Base-by-base conservation (phyloP, 2,797 vertebrate species). In the Pseudomugil gertrudae region DNA sequence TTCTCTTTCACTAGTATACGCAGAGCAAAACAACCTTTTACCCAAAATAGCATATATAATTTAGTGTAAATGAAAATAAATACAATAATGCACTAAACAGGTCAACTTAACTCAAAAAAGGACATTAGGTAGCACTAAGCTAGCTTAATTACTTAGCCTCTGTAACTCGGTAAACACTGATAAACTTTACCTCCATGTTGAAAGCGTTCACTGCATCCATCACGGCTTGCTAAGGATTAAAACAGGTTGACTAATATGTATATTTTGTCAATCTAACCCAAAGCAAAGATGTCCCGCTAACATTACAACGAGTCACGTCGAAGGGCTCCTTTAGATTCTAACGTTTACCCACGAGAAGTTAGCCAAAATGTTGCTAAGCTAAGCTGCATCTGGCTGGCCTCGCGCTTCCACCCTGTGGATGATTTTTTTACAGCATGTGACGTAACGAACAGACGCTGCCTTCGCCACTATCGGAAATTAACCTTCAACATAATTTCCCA, bases 191-290 rank as follows among this genome's bases (percentile, higher is more conserved):
- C 94, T 95, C 94, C 86, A 86, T 79, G 87, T 94, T 95, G 86
- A 95, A 95, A 32, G 92, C 93, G 86, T 94, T 94, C 24, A 95
- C 94, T 38, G 94, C 93, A 38, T 95, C 94, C 94, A 95, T 95
- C 1, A 1, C 38, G 68, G 23, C 21, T 69, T 47, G 30, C 69
- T 78, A 14, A 5, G 26, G 2, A 1, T 5, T 27, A 43, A 74
- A 66, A 6, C 40, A 21, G 7, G 9, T 9, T n/a, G 11, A 40
- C 11, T 5, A 21, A 19, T 19, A 15, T 63, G 3, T 5, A 2
- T 29, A 13, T 38, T 53, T 26, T 21, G 14, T 11, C 36, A 9
- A 9, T 62, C 8, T 66, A 76, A 8, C n/a, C 3, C 43, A 19
- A 33, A 57, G 70, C 27, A 54, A 66, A 29, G 10, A 36, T 5